Evolutionary conservation across 2,888 invertebrate genomes (phyloP), one percentile per base, ranked within the genome.

Genomic region (Lithophane leautieri): DNA sequence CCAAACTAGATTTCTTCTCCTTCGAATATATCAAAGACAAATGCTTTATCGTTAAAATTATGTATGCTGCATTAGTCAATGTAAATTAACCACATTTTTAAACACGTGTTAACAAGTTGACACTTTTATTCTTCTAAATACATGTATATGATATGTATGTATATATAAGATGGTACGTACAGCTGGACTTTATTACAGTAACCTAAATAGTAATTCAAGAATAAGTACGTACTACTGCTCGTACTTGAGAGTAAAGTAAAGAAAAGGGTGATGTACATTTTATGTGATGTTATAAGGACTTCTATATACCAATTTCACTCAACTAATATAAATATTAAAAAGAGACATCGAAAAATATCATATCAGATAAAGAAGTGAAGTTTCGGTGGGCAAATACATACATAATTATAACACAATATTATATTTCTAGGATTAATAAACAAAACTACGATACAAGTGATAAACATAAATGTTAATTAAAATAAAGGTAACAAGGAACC

Each of bases 71-170:
- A 47, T 47, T 54, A 54, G 11, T 22, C 28, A 42, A 28, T 16
- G 19, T 9, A 34, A 54, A 78, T 22, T 47, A 61, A 40, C 14
- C 8, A 28, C 40, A 28, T 40, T 54, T 63, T 44, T 34, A 25
- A 44, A 52, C 34, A 16, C 9, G 60, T 42, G 34, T 40, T 44
- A 62, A 50, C n/a, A 19, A 42, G 42, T 34, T 68, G 4, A 80
- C 16, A 62, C 28, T 70, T 70, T 76, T 62, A 19, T 40, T 62
- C 11, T 47, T 77, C 14, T 50, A 56, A 62, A 70, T n/a, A n/a
- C n/a, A n/a, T n/a, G n/a, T n/a, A n/a, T n/a, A n/a, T n/a, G n/a
- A n/a, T n/a, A n/a, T n/a, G n/a, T n/a, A n/a, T n/a, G n/a, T n/a
- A n/a, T n/a, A n/a, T 76, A 52, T 54, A 28, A 19, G 1, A 47